Evolutionary conservation across 2,113 vertebrate genomes (phyloP).

Genomic region (Xerus inauris): DNA sequence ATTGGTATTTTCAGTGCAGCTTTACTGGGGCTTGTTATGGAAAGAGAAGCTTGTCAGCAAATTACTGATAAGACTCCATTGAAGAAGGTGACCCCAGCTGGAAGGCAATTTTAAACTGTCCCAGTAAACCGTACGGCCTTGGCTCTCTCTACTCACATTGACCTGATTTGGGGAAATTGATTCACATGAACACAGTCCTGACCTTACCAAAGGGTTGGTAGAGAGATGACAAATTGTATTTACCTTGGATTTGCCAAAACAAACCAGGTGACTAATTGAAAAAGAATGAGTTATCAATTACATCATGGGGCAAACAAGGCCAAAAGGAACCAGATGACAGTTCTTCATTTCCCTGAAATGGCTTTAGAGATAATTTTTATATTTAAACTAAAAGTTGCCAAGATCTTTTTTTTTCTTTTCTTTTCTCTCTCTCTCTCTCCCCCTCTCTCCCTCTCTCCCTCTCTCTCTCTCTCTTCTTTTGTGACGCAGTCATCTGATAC

Average conservation of each 20-base stretch:
- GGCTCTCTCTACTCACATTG: not conserved
- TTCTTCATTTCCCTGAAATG: slow-evolving; percentile 32
- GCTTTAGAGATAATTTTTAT: slow-evolving; percentile 34
- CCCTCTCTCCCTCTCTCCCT: too few relatives aligned
- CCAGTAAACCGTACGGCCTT: not conserved
- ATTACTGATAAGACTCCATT: not conserved
- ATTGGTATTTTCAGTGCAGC: not conserved
- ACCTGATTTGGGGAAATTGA: not conserved
- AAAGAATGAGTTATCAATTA: slow-evolving; percentile 27
- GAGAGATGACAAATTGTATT: not conserved
- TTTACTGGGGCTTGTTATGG: not conserved
- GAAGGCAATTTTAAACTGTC: not conserved
- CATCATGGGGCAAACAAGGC: not conserved
- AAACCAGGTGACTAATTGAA: slow-evolving; percentile 34
- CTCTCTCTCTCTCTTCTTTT: too few relatives aligned
- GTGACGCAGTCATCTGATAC: not conserved
- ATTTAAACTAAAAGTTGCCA: slow-evolving; percentile 30
- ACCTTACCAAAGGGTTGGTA: not conserved
- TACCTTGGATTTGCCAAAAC: slow-evolving; percentile 49
- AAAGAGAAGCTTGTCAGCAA: slow-evolving; percentile 3
- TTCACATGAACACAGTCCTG: not conserved
- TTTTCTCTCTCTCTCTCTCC: too few relatives aligned
- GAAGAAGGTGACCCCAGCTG: not conserved
- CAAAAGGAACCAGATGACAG: not conserved
- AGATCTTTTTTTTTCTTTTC: not conserved